Evolutionary conservation across 2,113 vertebrate species (phyloP).

Genomic region (Campylomormyrus tamandua): DNA sequence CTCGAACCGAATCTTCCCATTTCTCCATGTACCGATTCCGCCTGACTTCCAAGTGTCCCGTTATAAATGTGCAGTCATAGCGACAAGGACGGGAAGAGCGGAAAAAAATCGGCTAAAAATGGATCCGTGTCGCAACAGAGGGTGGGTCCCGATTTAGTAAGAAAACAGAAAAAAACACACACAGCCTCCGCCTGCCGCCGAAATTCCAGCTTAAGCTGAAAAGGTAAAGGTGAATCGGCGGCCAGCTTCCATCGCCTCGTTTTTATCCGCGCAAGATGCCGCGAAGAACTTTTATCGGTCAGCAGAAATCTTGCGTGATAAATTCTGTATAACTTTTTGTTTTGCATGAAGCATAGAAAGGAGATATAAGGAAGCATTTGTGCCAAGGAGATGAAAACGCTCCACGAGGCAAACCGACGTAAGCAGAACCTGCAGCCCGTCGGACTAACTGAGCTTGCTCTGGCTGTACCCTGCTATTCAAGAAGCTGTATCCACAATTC

Average conservation of each 20-base stretch:
- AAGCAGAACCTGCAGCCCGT: not conserved
- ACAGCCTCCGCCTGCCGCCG: not conserved
- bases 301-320: conserved; percentile 24
- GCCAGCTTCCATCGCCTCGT: conserved; percentile 15
- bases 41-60: conserved; percentile 35
- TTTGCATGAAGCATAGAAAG: conserved; percentile 30
- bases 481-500: not conserved
- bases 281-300: conserved; percentile 3
- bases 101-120: conserved; percentile 52
- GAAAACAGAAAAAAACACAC: not conserved
- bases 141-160: conserved; percentile 27
- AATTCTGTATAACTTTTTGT: conserved; percentile 30
- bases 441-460: not conserved
- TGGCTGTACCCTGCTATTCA: not conserved
- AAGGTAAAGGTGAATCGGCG: not conserved
- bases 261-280: not conserved
- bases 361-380: not conserved
- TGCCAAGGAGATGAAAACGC: not conserved
- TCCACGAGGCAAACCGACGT: not conserved
- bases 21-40: conserved; percentile 18
- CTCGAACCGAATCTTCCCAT: not conserved
- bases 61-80: conserved; percentile 56
- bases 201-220: not conserved
- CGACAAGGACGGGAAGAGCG: conserved; percentile 60
- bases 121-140: conserved; percentile 34